A percentile compares a stretch with the other conserved stretches of the same genome.
These are phyloP conservation scores for Agonopterix subpropinquella DNA, from an alignment of 2,888 invertebrate species.

Conservation along the genomic window DNA sequence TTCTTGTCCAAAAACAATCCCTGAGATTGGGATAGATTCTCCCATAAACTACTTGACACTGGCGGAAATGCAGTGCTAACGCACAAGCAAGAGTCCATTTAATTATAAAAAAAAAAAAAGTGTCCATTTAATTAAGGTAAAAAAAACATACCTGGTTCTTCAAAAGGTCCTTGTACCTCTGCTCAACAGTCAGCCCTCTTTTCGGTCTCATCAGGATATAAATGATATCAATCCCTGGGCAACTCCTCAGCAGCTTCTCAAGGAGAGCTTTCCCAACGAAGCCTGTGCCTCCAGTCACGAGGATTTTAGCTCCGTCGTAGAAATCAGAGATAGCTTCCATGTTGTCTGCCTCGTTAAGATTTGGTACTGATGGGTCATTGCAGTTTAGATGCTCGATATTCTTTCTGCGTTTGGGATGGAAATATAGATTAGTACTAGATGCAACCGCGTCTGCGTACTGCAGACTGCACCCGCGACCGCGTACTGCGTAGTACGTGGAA, in stretches of 20 bases:
- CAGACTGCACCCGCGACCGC: no score
- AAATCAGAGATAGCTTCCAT: slow-evolving; percentile 53
- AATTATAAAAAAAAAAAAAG: no score
- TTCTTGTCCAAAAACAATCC: no score
- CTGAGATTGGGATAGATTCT: no score
- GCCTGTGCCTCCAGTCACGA: slow-evolving; percentile 81
- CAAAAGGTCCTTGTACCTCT: slow-evolving; percentile 83
- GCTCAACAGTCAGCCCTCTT: slow-evolving; percentile 80
- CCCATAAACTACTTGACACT: no score
- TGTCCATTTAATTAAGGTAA: background rate
- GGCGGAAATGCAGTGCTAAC: no score
- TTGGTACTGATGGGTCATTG: slow-evolving; percentile 43
- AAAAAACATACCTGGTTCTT: slow-evolving; percentile 76
- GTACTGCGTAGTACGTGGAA: no score
- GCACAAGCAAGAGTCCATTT: no score
- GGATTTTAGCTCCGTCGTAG: slow-evolving; percentile 68
- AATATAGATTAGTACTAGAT: background rate
- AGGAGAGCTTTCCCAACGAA: slow-evolving; percentile 95
- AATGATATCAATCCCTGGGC: slow-evolving; percentile 84
- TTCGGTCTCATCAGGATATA: slow-evolving; percentile 89
- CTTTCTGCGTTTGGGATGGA: slow-evolving; percentile 27
- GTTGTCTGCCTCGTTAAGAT: slow-evolving; percentile 30
- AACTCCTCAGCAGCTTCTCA: slow-evolving; percentile 93
- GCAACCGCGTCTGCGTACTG: no score
- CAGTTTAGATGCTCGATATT: slow-evolving; percentile 50